These are phyloP conservation scores for Stichopus chloronotus DNA, from an alignment of 35 echinoderm and acorn worm species.

Conservation along the genomic window DNA sequence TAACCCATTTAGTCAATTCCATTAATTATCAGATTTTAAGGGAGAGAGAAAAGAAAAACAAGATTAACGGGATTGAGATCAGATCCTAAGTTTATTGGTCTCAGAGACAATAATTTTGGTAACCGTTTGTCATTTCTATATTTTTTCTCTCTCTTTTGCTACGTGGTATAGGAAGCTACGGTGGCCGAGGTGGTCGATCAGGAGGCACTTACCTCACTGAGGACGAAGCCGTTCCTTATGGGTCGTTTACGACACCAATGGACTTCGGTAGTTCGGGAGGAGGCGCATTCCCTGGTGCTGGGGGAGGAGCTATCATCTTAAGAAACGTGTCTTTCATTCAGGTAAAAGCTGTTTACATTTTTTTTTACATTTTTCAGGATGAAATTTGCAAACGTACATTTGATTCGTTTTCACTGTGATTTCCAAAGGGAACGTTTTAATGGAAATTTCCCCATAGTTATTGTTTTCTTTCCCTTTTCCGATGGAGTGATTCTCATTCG, in stretches of 20 bases:
- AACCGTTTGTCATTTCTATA: background rate
- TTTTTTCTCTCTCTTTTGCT: background rate
- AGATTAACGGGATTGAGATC: background rate
- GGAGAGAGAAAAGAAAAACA: background rate
- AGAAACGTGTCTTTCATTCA: conserved; percentile 9
- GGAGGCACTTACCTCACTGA: background rate
- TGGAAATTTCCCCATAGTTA: no score
- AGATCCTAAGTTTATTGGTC: background rate
- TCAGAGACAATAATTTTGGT: background rate
- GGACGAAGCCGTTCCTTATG: background rate
- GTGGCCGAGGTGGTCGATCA: conserved; percentile 31
- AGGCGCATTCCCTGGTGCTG: background rate
- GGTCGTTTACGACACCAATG: background rate
- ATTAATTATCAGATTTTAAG: background rate
- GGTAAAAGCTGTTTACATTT: background rate
- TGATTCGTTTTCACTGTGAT: background rate
- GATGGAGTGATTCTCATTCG: no score
- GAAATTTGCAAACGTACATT: background rate
- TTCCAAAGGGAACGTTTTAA: no score
- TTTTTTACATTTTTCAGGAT: background rate
- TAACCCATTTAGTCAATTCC: background rate
- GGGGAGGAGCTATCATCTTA: conserved; percentile 13
- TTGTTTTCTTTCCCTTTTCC: no score
- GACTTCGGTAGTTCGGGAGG: conserved; percentile 28
- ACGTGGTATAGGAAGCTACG: conserved; percentile 41